phyloP scores from a whole-genome alignment of 1,140 invertebrate species.

The Euwallacea fornicatus region DNA sequence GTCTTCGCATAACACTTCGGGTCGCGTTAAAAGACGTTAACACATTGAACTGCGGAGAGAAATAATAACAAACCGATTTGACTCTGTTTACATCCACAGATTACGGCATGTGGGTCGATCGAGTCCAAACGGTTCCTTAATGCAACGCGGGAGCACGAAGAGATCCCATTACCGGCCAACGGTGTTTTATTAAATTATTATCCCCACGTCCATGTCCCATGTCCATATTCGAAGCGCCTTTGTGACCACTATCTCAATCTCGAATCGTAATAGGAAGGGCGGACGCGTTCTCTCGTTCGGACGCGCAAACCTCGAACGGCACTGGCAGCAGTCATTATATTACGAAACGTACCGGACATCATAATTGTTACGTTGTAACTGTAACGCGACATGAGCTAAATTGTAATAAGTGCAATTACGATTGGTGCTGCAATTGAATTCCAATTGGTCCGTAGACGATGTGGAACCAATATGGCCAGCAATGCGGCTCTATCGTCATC shows the following conservation, averaged over 20 bases:
- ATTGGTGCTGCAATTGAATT: background rate
- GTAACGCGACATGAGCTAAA: constrained; percentile 13
- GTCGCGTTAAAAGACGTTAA: no score
- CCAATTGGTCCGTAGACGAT: background rate
- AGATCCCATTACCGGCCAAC: constrained; percentile 7
- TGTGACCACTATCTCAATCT: constrained; percentile 16
- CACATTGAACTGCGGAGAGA: no score
- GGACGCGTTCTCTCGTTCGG: background rate
- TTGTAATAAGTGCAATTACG: background rate
- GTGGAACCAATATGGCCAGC: background rate
- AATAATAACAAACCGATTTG: no score
- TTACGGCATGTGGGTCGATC: no score
- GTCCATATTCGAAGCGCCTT: constrained; percentile 15
- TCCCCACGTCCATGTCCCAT: background rate
- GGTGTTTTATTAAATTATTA: constrained; percentile 26
- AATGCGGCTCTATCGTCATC: background rate
- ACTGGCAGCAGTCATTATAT: background rate
- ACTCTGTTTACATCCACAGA: no score
- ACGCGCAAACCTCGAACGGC: constrained; percentile 6
- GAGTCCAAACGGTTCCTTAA: constrained; percentile 14
- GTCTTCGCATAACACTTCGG: no score
- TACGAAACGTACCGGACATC: constrained; percentile 13
- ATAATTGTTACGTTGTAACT: constrained; percentile 9
- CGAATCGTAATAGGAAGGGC: constrained; percentile 18
- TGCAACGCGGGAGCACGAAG: background rate